Evolutionary conservation across 2,797 vertebrate species (phyloP), one percentile per base, ranked within the genome.

Genomic region (Atherinosoma microstoma): DNA sequence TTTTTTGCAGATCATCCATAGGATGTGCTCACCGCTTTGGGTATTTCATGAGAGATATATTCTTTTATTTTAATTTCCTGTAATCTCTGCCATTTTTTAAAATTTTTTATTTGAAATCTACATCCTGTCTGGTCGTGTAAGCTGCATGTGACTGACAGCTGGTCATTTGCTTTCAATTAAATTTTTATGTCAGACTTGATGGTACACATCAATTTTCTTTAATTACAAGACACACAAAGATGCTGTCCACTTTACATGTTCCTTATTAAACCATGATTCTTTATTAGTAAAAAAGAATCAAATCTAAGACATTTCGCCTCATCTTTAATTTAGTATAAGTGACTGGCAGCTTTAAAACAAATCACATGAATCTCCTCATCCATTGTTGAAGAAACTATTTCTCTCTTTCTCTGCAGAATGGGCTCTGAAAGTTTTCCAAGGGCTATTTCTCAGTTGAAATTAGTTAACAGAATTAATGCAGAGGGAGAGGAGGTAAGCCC

Each of bases 131-230:
- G 1, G 29, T 0, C 20, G 18, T 38, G 49, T 47, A 18, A 20
- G 20, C 11, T 4, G 13, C 15, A 66, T 30, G 16, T 57, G 35
- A 42, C 6, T 45, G 20, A 67, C 12, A 58, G 29, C 32, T 67
- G 16, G 5, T 58, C 36, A 20, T 66, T 38, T 40, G 13, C 49
- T 45, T 29, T 34, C 27, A 15, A 11, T 30, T 9, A 36, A 30
- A 62, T 47, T n/a, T 58, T 12, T 51, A 11, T 12, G 10, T 35
- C 58, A 38, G 38, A 58, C 20, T 13, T 18, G 8, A 0, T 32
- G 36, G 8, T 20, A 36, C 13, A 0, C 8, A 16, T 45, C 42
- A 32, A 58, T 0, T 15, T 29, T 1, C 1, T 29, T 53, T 24
- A 24, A 53, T 53, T 22, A 53, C 51, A 27, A 22, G 24, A 27